Evolutionary conservation across 2,797 vertebrate genomes (phyloP), one percentile per base, ranked within the genome.

Genomic region (Mionectes olivaceus): DNA sequence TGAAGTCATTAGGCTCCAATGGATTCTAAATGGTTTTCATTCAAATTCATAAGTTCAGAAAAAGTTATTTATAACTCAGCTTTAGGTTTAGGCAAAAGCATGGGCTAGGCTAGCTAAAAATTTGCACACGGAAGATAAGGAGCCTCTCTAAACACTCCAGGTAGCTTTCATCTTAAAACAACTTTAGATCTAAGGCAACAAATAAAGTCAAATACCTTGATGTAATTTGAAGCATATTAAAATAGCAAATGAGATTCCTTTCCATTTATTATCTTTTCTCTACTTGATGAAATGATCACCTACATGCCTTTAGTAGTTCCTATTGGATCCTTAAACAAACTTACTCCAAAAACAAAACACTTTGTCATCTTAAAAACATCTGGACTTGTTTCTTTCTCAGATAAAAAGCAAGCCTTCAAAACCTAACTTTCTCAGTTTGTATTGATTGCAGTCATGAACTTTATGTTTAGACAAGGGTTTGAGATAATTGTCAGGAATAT

Each of bases 91-190:
- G 70, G 61, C 49, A 70, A 80, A 83, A 71, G 13, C 13, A 13
- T 35, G 17, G 13, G n/a, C 21, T 16, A 10, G 8, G 57, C 64
- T 88, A 68, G 22, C 33, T 63, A 37, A 59, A 79, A 91, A 61
- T 69, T 89, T 93, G 47, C 60, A 56, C 49, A 61, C 2, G 52
- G 56, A 13, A 69, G 82, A 85, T 83, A 82, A 92, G 50, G 56
- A 67, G 19, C 53, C 27, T 67, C 27, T 89, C 60, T 77, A 87
- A 90, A 71, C 30, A 59, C 53, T 85, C 28, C 56, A 93, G 55
- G 65, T 89, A 91, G 11, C 32, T 94, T 96, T 95, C 71, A 74
- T 94, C 75, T 86, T 89, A 81, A 92, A 93, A 76, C 57, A 83
- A 50, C 30, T 77, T 91, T 35, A 83, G 27, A 75, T 83, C 71